Evolutionary conservation across 2,797 vertebrate genomes (phyloP).

Genomic region (Alosa sapidissima): DNA sequence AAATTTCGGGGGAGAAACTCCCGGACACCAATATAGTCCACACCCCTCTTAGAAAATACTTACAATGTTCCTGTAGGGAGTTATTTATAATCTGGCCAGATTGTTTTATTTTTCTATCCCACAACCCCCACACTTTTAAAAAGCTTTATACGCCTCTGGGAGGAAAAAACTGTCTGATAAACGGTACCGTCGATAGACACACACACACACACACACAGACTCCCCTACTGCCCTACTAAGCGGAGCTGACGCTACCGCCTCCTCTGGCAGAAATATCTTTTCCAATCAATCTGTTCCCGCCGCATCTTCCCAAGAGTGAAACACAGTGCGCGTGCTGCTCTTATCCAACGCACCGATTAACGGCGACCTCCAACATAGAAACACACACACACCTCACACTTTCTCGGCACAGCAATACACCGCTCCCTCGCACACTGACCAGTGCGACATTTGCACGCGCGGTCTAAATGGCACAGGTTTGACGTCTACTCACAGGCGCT

Average conservation of each 20-base stretch:
- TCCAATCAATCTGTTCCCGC: conserved; percentile 3
- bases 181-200: neutral
- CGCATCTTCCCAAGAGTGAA: neutral
- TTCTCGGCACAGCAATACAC: neutral
- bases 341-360: too few relatives aligned
- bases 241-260: conserved; percentile 11
- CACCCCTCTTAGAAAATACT: too few relatives aligned
- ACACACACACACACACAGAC: conserved; percentile 20
- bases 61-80: too few relatives aligned
- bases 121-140: too few relatives aligned
- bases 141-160: too few relatives aligned
- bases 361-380: neutral
- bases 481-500: conserved; percentile 24
- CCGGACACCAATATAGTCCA: too few relatives aligned
- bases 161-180: neutral
- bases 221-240: conserved; percentile 63
- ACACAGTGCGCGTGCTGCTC: too few relatives aligned
- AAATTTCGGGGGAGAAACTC: too few relatives aligned
- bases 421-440: neutral
- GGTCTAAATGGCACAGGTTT: conserved; percentile 51
- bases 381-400: neutral
- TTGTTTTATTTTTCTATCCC: too few relatives aligned
- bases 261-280: neutral
- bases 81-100: too few relatives aligned
- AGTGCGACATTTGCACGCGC: neutral